These are phyloP conservation scores for Acanthosoma haemorrhoidale DNA, from an alignment of 2,888 invertebrate species.

Conservation along the genomic window DNA sequence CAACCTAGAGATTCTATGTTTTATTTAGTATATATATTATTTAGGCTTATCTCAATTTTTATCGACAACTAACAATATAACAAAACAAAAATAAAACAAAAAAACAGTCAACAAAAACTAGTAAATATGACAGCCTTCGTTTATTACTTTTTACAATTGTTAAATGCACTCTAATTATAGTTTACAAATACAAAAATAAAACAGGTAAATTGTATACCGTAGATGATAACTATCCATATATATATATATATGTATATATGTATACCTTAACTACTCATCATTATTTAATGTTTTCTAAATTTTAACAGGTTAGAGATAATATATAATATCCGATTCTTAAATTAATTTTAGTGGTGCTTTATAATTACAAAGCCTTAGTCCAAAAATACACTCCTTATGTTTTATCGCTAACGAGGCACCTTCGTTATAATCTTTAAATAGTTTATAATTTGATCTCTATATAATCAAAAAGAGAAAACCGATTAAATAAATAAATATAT, in stretches of 20 bases:
- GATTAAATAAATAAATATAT: not conserved
- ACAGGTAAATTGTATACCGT: slow-evolving; percentile 19
- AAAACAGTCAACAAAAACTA: slow-evolving; percentile 18
- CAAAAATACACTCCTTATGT: slow-evolving; percentile 11
- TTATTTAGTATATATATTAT: too few relatives aligned
- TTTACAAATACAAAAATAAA: slow-evolving; percentile 24
- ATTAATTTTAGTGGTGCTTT: slow-evolving; percentile 23
- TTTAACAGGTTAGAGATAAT: slow-evolving; percentile 13
- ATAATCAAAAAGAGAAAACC: not conserved
- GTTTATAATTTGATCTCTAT: not conserved
- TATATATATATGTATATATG: too few relatives aligned
- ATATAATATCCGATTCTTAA: not conserved
- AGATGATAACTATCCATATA: not conserved
- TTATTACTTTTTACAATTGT: slow-evolving; percentile 8
- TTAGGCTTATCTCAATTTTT: not conserved
- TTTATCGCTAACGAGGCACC: too few relatives aligned
- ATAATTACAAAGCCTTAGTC: slow-evolving; percentile 18
- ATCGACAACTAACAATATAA: not conserved
- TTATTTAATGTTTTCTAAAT: slow-evolving; percentile 15
- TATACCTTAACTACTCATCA: slow-evolving; percentile 11
- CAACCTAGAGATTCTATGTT: slow-evolving; percentile 19
- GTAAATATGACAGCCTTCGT: slow-evolving; percentile 25
- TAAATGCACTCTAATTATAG: slow-evolving; percentile 16
- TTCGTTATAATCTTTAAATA: not conserved
- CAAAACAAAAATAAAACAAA: not conserved